These are phyloP conservation scores for Crioceris asparagi DNA, from an alignment of 2,888 invertebrate species.

Conservation along the genomic window DNA sequence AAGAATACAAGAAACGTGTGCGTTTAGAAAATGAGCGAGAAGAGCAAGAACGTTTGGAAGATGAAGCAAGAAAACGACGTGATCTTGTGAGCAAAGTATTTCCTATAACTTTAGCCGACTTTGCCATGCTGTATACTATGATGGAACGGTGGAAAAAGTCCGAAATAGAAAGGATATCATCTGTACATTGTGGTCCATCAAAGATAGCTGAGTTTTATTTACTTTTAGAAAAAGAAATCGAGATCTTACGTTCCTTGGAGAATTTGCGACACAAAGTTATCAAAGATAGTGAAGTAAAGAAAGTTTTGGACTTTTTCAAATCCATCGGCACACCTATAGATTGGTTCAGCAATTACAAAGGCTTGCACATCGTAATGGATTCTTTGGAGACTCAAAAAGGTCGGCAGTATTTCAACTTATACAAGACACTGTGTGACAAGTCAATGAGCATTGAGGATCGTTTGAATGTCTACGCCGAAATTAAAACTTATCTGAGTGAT, in stretches of 20 bases:
- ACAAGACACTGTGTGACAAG: constrained; percentile 52
- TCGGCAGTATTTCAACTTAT: constrained; percentile 61
- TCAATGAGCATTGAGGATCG: constrained; percentile 52
- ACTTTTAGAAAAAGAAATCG: constrained; percentile 63
- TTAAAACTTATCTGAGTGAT: constrained; percentile 55
- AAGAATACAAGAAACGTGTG: constrained; percentile 40
- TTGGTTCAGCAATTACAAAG: constrained; percentile 42
- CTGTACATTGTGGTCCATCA: constrained; percentile 53
- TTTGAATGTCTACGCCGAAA: constrained; percentile 51
- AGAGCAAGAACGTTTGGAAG: constrained; percentile 38
- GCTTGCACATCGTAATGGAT: constrained; percentile 61
- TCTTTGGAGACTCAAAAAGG: constrained; percentile 72
- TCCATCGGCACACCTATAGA: constrained; percentile 53
- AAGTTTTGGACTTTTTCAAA: constrained; percentile 50
- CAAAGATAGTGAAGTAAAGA: constrained; percentile 48
- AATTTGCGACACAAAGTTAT: constrained; percentile 51
- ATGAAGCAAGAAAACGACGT: constrained; percentile 42
- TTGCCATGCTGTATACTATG: constrained; percentile 61
- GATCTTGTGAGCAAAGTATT: constrained; percentile 57
- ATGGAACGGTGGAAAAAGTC: constrained; percentile 57
- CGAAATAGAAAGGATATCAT: constrained; percentile 52
- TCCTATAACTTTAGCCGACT: constrained; percentile 60
- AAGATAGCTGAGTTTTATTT: constrained; percentile 60
- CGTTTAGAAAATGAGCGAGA: constrained; percentile 45
- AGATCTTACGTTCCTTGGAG: constrained; percentile 58